These are phyloP conservation scores for Champsocephalus gunnari DNA, from an alignment of 2,797 vertebrate genomes.

Conservation along the genomic window DNA sequence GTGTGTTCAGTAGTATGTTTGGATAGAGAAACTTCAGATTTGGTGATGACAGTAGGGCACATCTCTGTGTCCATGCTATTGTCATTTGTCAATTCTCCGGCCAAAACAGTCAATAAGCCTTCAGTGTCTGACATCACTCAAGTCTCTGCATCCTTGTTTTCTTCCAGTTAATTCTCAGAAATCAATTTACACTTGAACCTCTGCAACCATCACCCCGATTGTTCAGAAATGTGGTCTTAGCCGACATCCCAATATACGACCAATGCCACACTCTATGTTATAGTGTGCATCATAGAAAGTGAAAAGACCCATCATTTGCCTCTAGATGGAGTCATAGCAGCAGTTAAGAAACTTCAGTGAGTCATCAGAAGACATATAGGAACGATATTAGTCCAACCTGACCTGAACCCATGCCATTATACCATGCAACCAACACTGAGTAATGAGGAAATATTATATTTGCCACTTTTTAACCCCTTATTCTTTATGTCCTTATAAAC, in stretches of 20 bases:
- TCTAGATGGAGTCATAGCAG: constrained; percentile 44
- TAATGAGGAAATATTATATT: too few species aligned
- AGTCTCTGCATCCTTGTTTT: too few species aligned
- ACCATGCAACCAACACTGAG: neutral
- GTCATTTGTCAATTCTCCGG: too few species aligned
- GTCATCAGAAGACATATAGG: neutral
- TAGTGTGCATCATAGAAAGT: neutral
- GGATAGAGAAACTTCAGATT: too few species aligned
- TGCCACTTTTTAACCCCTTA: neutral
- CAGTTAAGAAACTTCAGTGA: neutral
- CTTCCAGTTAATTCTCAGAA: too few species aligned
- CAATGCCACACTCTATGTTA: constrained; percentile 32
- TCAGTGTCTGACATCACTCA: too few species aligned
- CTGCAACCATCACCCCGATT: too few species aligned
- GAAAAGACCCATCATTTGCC: constrained; percentile 4
- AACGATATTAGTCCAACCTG: neutral
- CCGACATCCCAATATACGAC: constrained; percentile 24
- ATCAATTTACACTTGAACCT: too few species aligned
- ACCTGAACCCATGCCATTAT: neutral
- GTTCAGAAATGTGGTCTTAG: constrained; percentile 29
- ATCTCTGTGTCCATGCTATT: too few species aligned
- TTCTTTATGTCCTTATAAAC: constrained; percentile 24
- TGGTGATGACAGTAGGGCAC: too few species aligned
- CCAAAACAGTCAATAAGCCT: too few species aligned
- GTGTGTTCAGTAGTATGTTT: too few species aligned